Conservation (phyloP, 2,113 vertebrate species). For the Spea bombifrons region DNA sequence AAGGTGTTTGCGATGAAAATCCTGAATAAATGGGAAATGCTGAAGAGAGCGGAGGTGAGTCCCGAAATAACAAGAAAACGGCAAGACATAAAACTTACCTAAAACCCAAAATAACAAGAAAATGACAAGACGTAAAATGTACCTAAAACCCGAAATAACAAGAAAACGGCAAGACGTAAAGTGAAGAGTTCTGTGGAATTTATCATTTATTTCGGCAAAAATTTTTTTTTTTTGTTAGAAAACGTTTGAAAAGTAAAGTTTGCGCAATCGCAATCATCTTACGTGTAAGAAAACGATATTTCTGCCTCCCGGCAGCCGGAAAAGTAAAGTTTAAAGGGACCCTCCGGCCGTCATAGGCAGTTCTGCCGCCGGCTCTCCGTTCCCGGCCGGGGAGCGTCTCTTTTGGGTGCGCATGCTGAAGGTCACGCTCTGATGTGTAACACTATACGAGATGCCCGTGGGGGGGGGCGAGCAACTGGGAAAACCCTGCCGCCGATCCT, state of each 20-base stretch:
- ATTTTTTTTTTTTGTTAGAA: too few species aligned
- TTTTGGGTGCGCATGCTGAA: slow-evolving; percentile 24
- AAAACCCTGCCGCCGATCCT: slow-evolving; percentile 48
- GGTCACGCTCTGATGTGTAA: slow-evolving; percentile 41
- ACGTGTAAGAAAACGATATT: too few species aligned
- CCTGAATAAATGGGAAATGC: slow-evolving; percentile 99
- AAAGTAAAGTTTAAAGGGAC: too few species aligned
- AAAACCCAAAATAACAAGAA: neutral
- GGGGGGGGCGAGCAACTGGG: slow-evolving; percentile 40
- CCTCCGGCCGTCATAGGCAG: too few species aligned
- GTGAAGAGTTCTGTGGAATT: too few species aligned
- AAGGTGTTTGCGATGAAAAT: slow-evolving; percentile 99
- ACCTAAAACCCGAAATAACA: neutral
- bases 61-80: neutral
- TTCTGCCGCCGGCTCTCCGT: too few species aligned
- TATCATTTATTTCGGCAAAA: too few species aligned
- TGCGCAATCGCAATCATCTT: too few species aligned
- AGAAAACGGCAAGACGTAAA: neutral
- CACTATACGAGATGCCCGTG: slow-evolving; percentile 46
- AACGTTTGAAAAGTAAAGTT: too few species aligned
- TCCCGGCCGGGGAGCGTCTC: too few species aligned
- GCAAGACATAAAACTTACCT: neutral
- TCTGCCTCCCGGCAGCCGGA: too few species aligned
- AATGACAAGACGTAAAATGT: neutral
- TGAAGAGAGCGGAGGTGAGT: slow-evolving; percentile 95